Base-by-base conservation (phyloP, 2,113 vertebrate species). In the Dendrocopos noguchii region DNA sequence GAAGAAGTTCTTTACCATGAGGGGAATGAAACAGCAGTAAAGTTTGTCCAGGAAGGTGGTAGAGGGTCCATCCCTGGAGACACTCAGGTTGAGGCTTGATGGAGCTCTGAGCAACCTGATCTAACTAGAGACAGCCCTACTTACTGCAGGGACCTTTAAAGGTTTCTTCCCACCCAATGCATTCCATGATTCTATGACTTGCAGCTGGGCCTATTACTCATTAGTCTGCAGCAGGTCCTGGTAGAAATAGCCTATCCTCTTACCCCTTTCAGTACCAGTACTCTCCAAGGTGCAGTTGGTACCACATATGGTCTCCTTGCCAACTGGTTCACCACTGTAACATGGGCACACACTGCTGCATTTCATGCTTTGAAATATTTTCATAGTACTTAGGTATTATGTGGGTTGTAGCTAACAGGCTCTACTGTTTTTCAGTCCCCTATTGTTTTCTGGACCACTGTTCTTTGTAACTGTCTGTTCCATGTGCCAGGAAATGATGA, bases 311-410 rank as follows among this genome's bases (percentile, higher is more conserved):
- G 17, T 8, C 27, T 55, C 73, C 47, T 56, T 6, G 2, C 61
- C 33, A 63, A 57, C 29, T 42, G 36, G 67, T 67, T 71, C 8
- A 7, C 28, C n/a, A 31, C 19, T 17, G 10, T 15, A 46, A 20
- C 15, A 13, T 0, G 22, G 12, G 0, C 6, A 42, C 46, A 25
- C 1, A 2, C 19, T 22, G 33, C 47, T 84, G 52, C 6, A 1
- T 82, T 67, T 71, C 31, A 8, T 15, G 28, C 72, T 55, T 64
- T 59, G 53, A 78, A 92, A 92, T 63, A 46, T 63, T 14, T 47
- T 80, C 61, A 33, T 10, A 5, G 12, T 8, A 52, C 12, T 75
- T 53, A 29, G 34, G 34, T 42, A 78, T 33, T 55, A 22, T 59
- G 57, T 50, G 83, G 79, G 47, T 95, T 74, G 59, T 60, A 80